Evolutionary conservation across 2,888 invertebrate species (phyloP).

Genomic region (Spodoptera littoralis): DNA sequence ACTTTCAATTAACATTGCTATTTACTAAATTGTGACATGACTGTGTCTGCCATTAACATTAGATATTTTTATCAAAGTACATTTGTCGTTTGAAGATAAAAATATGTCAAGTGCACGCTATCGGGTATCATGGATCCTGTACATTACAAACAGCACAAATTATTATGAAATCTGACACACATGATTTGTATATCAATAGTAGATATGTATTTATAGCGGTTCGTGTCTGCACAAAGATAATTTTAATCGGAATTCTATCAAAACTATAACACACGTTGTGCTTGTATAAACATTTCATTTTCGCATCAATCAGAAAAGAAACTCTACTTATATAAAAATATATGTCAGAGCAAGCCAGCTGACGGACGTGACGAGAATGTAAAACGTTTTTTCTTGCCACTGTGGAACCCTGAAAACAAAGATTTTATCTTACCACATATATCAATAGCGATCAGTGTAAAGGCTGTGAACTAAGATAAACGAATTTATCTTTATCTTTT

Average conservation of each 20-base stretch:
- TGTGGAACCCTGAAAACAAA: constrained; percentile 20
- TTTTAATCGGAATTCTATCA: too few species aligned
- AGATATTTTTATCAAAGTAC: constrained; percentile 34
- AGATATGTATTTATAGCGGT: too few species aligned
- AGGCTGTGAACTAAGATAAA: constrained; percentile 48
- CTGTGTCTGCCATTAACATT: constrained; percentile 30
- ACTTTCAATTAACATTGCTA: constrained; percentile 8
- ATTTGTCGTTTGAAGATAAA: constrained; percentile 32
- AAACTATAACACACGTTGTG: too few species aligned
- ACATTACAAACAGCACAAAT: not conserved
- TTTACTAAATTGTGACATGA: constrained; percentile 17
- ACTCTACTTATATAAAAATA: too few species aligned
- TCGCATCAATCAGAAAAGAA: too few species aligned
- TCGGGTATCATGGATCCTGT: constrained; percentile 9
- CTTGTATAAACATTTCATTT: too few species aligned
- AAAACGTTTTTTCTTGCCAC: not conserved
- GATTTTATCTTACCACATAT: constrained; percentile 40
- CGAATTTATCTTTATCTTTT: constrained; percentile 54
- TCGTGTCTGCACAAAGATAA: too few species aligned
- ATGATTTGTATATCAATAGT: too few species aligned
- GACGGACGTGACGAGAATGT: not conserved
- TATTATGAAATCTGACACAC: not conserved
- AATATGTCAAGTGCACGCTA: constrained; percentile 14
- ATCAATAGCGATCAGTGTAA: constrained; percentile 39
- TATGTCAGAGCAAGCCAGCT: not conserved